Base-by-base conservation (phyloP, 2,113 vertebrate genomes). In the Actenoides hombroni region DNA sequence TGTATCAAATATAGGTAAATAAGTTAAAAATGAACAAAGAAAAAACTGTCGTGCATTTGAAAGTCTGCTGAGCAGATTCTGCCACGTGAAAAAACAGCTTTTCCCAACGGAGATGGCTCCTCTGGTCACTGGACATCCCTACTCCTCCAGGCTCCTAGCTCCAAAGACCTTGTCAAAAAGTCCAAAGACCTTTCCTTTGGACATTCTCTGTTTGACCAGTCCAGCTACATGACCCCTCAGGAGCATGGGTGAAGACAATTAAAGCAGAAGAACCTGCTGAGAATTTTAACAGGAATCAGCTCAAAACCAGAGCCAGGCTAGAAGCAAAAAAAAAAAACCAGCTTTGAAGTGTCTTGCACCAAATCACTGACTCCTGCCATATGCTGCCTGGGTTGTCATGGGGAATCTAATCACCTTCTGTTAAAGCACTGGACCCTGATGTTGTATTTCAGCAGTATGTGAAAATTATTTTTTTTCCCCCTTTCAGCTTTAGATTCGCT, bases 391-490 rank as follows among this genome's bases (percentile, higher is more conserved):
- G 46, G 24, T 48, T 14, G 9, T 37, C 37, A 19, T 1, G 5
- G 26, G 20, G 46, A 68, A 40, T 31, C 46, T 48, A 11, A 12
- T 13, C 23, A 18, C 9, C 65, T 33, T 20, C n/a, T 23, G 4
- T 12, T 28, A n/a, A 37, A 12, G 2, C 11, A 7, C 3, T 23
- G 48, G 31, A 13, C 25, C 40, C 12, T 0, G 13, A 25, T 16
- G 8, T 13, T 24, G 5, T 4, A 28, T 5, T 13, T 15, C 18
- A 14, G 2, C 17, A 56, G 3, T 9, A 33, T 29, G 13, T 15
- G 13, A 26, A 49, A 82, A 44, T 44, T 25, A 49, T 26, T 49
- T 6, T 5, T 10, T 10, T 5, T 54, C 29, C 53, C 53, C 26
- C 53, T 24, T 69, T 44, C 35, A 44, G 21, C 23, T 71, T 64